These are phyloP conservation scores for Leucoraja ocellata DNA, from an alignment of 2,797 vertebrate species.

Conservation along the genomic window DNA sequence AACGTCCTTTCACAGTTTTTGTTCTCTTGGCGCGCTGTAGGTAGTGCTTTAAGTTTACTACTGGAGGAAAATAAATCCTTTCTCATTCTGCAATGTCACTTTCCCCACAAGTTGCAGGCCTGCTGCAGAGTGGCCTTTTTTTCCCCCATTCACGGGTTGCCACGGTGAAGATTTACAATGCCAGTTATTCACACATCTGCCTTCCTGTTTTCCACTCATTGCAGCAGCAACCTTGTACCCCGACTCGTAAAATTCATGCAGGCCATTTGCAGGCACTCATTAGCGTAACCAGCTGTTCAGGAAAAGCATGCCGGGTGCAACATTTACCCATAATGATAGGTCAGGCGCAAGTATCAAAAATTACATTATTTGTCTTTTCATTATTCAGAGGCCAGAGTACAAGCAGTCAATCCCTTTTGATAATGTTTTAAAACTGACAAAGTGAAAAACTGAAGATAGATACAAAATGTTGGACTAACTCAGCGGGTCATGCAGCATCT, in stretches of 20 bases:
- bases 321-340: conserved; percentile 45
- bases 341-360: conserved; percentile 24
- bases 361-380: neutral
- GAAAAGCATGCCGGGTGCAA: conserved; percentile 63
- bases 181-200: conserved; percentile 81
- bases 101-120: conserved; percentile 75
- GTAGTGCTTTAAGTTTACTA: conserved; percentile 82
- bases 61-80: conserved; percentile 66
- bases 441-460: neutral
- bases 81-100: conserved; percentile 69
- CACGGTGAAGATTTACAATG: conserved; percentile 88
- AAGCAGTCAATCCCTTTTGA: neutral
- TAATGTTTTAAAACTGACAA: neutral
- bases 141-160: conserved; percentile 75
- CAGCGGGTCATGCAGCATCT: too few relatives aligned
- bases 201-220: conserved; percentile 64
- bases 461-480: too few relatives aligned
- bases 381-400: neutral
- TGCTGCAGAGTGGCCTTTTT: conserved; percentile 46
- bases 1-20: conserved; percentile 70
- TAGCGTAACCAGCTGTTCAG: conserved; percentile 58
- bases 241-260: conserved; percentile 78
- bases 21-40: conserved; percentile 80
- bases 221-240: conserved; percentile 71
- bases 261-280: conserved; percentile 68